A percentile compares a stretch with the other conserved stretches of the same genome.
phyloP scores from a whole-genome alignment of 1,140 invertebrate genomes.

The Lycorma delicatula region DNA sequence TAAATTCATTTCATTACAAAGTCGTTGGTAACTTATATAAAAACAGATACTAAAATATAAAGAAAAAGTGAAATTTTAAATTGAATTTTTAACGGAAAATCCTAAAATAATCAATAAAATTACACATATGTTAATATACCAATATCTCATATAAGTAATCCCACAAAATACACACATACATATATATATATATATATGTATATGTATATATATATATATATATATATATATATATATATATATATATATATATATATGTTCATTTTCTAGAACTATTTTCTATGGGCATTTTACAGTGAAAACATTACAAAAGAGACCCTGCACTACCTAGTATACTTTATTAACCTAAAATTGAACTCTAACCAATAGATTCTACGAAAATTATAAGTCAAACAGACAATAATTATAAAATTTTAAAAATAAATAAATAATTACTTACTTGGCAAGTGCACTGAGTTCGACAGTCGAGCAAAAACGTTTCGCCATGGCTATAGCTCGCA shows the following conservation, averaged over 20 bases:
- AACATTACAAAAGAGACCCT: no score
- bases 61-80: no score
- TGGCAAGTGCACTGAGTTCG: conserved; percentile 47
- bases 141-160: neutral
- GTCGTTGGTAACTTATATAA: no score
- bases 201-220: no score
- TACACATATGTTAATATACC: no score
- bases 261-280: neutral
- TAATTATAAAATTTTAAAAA: neutral
- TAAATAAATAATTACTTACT: conserved; percentile 26
- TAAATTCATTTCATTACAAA: no score
- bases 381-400: neutral
- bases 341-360: neutral
- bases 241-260: neutral
- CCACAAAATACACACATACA: neutral
- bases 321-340: no score
- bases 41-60: no score
- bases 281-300: neutral
- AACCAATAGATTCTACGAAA: neutral
- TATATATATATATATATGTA: no score
- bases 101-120: no score
- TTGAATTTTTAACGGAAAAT: no score
- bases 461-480: conserved; percentile 45
- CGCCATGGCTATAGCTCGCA: conserved; percentile 42
- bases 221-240: no score